Conservation (phyloP, 1,140 invertebrate genomes). For the Eupristina koningsbergeri region DNA sequence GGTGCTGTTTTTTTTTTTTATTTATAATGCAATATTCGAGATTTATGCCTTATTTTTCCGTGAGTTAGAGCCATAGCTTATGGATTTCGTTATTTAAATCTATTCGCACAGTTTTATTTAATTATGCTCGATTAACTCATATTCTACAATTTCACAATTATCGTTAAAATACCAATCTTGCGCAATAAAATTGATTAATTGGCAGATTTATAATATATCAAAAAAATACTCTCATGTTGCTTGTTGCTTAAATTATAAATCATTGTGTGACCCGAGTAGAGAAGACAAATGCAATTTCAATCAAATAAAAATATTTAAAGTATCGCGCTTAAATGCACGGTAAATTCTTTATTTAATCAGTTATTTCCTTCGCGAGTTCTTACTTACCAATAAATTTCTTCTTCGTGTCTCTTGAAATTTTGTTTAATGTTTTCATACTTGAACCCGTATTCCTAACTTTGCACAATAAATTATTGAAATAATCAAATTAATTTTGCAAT, state of each 20-base stretch:
- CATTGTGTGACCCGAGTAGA: neutral
- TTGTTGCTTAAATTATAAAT: neutral
- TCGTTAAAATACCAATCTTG: neutral
- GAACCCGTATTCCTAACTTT: too few species aligned
- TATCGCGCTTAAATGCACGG: too few species aligned
- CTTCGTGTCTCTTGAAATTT: too few species aligned
- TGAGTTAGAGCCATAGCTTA: too few species aligned
- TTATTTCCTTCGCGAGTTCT: neutral
- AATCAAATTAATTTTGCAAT: too few species aligned
- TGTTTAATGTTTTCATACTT: too few species aligned
- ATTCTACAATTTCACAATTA: neutral
- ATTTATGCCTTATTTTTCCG: too few species aligned
- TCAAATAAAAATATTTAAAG: neutral
- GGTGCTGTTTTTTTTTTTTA: too few species aligned
- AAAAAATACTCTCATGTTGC: neutral
- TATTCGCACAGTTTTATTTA: too few species aligned
- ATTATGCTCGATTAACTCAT: neutral
- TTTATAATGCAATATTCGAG: too few species aligned
- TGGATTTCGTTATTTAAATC: too few species aligned
- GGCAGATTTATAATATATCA: neutral
- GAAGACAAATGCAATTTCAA: neutral
- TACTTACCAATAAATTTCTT: neutral
- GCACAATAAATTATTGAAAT: too few species aligned
- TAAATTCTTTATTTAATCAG: neutral
- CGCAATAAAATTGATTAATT: neutral